phyloP scores from a whole-genome alignment of 2,888 invertebrate species.

The Dasypogon diadema region DNA sequence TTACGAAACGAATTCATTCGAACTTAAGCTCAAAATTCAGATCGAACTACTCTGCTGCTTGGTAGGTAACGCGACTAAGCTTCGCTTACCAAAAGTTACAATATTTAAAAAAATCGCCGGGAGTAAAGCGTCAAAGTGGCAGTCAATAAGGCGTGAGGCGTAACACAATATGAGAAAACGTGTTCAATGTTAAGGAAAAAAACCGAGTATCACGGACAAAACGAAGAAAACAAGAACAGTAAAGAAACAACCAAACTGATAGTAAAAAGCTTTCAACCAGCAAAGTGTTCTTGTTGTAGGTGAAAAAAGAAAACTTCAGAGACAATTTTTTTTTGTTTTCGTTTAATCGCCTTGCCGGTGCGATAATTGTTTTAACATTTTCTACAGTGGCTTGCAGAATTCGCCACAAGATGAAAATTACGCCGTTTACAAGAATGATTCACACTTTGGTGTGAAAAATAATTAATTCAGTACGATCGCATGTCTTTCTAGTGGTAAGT shows the following conservation, averaged over 20 bases:
- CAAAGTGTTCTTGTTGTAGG: not conserved
- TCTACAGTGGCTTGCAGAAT: constrained; percentile 16
- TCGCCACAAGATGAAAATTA: not conserved
- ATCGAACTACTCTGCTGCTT: constrained; percentile 4
- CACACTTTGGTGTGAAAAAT: constrained; percentile 11
- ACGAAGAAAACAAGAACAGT: not conserved
- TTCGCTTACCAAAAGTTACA: constrained; percentile 26
- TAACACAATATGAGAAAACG: constrained; percentile 32
- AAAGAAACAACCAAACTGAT: not conserved
- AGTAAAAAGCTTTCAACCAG: constrained; percentile 18
- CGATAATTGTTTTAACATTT: constrained; percentile 8
- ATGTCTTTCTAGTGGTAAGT: too few relatives aligned
- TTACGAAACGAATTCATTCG: not conserved
- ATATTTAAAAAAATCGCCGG: constrained; percentile 30
- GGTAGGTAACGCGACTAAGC: constrained; percentile 31
- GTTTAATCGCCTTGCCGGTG: constrained; percentile 1
- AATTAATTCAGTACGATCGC: too few relatives aligned
- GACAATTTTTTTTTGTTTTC: constrained; percentile 3
- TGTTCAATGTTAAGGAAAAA: constrained; percentile 17
- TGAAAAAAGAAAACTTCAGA: not conserved
- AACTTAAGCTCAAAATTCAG: constrained; percentile 7
- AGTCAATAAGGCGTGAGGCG: constrained; percentile 22
- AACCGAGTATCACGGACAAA: constrained; percentile 5
- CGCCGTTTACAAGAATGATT: constrained; percentile 3
- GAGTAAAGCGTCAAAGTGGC: constrained; percentile 1